Percentiles rank a stretch among this genome's conserved stretches.
Evolutionary conservation across 2,888 invertebrate genomes (phyloP).

Genomic region (Ophion slaviceki): DNA sequence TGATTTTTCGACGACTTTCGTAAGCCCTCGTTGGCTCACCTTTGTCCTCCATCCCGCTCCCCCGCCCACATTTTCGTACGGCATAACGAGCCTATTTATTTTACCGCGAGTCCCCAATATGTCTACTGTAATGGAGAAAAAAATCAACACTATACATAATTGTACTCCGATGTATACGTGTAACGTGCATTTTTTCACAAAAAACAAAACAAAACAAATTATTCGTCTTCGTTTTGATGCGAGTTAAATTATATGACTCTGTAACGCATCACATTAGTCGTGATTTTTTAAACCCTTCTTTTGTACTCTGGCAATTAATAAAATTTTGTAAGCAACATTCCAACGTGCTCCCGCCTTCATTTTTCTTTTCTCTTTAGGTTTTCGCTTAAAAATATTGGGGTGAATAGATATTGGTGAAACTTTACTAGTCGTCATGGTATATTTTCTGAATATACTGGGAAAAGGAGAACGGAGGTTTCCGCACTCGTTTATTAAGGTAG

Average conservation of each 20-base stretch:
- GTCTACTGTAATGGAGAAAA: constrained; percentile 29
- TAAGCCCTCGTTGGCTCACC: constrained; percentile 43
- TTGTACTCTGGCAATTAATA: constrained; percentile 82
- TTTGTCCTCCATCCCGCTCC: not conserved
- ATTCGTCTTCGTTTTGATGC: constrained; percentile 72
- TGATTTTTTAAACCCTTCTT: constrained; percentile 74
- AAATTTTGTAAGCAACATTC: constrained; percentile 73
- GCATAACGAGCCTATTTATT: constrained; percentile 75
- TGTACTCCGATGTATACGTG: constrained; percentile 58
- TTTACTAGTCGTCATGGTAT: no score
- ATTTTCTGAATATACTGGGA: no score
- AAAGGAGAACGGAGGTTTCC: no score
- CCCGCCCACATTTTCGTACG: constrained; percentile 51
- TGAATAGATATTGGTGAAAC: no score
- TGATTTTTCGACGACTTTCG: constrained; percentile 25
- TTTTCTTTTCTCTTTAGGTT: constrained; percentile 58
- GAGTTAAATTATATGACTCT: constrained; percentile 72
- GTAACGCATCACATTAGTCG: constrained; percentile 75
- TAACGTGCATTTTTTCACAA: constrained; percentile 64
- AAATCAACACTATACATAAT: constrained; percentile 47
- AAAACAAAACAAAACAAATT: constrained; percentile 24
- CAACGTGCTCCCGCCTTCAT: not conserved
- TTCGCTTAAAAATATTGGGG: constrained; percentile 61
- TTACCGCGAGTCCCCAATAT: constrained; percentile 63
- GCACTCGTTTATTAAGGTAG: no score